Evolutionary conservation across 2,888 invertebrate species (phyloP).

Genomic region (Caenorhabditis drosophilae): DNA sequence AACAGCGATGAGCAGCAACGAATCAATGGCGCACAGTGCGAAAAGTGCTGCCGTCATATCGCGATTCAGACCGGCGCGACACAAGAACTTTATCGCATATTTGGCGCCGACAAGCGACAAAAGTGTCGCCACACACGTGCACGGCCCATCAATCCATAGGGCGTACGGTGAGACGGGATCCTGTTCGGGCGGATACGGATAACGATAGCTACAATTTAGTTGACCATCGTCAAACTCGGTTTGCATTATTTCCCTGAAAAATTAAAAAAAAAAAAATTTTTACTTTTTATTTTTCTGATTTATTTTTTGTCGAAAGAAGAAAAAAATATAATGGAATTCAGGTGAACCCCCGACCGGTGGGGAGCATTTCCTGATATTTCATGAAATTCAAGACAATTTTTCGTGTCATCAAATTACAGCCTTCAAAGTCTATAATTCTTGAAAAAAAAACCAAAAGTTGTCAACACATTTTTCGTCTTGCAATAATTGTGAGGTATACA

Average conservation of each 20-base stretch:
- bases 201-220: conserved; percentile 57
- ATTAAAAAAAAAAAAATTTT: no score
- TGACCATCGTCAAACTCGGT: conserved; percentile 22
- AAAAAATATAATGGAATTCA: no score
- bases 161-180: conserved; percentile 45
- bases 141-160: conserved; percentile 59
- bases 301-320: no score
- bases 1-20: conserved; percentile 60
- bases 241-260: conserved; percentile 40
- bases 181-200: conserved; percentile 32
- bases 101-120: conserved; percentile 60
- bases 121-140: conserved; percentile 60
- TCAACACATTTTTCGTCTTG: no score
- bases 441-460: no score
- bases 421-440: no score
- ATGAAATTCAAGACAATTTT: no score
- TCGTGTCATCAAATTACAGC: no score
- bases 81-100: conserved; percentile 61
- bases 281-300: no score
- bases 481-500: no score
- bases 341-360: no score
- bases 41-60: conserved; percentile 66
- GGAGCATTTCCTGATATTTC: no score
- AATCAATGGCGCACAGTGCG: conserved; percentile 61
- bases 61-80: conserved; percentile 60